Conservation (phyloP, 2,888 invertebrate genomes). For the Agrochola lota region DNA sequence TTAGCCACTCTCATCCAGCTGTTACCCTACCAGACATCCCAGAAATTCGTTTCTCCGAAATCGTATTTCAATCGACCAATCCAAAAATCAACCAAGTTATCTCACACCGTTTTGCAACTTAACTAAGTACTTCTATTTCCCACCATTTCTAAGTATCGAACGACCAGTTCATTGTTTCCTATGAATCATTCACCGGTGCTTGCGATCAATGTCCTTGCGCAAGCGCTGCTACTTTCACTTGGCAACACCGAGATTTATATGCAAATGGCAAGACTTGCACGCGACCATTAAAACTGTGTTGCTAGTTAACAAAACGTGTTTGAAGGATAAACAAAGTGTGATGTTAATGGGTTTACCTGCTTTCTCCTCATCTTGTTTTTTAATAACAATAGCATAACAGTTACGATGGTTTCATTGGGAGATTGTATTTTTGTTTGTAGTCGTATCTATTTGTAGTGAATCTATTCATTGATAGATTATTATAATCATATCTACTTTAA, state of each 20-base stretch:
- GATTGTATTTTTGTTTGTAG: not conserved
- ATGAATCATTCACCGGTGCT: conserved; percentile 53
- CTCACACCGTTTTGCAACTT: conserved; percentile 29
- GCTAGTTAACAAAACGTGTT: conserved; percentile 41
- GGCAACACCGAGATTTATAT: conserved; percentile 64
- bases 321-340: conserved; percentile 21
- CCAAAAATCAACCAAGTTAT: conserved; percentile 34
- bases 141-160: conserved; percentile 28
- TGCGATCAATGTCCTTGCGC: conserved; percentile 63
- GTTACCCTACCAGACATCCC: too few species aligned
- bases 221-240: conserved; percentile 67
- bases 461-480: not conserved
- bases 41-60: not conserved
- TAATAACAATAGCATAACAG: conserved; percentile 14
- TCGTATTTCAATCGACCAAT: conserved; percentile 12
- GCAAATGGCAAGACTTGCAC: conserved; percentile 61
- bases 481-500: not conserved
- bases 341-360: conserved; percentile 35
- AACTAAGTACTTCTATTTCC: conserved; percentile 7
- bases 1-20: not conserved
- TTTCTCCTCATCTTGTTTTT: conserved; percentile 34
- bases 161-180: conserved; percentile 44
- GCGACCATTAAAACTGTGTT: conserved; percentile 41
- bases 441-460: not conserved
- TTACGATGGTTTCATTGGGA: conserved; percentile 4